Conservation (phyloP, 1,140 invertebrate genomes). For the Trachymyrmex cornetzi region DNA sequence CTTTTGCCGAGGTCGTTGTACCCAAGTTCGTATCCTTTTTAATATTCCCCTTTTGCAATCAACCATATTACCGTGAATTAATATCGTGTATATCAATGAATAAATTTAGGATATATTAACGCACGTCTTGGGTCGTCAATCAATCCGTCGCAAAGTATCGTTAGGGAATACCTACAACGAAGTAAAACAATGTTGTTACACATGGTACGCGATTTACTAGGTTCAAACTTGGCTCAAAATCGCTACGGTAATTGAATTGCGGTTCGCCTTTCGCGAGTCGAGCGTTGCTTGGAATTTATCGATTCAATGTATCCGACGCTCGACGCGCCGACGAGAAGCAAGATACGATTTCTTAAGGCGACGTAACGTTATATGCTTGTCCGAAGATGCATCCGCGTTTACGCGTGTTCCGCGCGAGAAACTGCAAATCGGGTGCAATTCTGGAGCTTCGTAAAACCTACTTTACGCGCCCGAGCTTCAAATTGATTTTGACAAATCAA, state of each 20-base stretch:
- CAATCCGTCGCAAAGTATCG: neutral
- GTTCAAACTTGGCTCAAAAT: conserved; percentile 17
- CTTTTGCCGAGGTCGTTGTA: conserved; percentile 25
- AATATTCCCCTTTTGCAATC: neutral
- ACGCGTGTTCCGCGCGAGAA: conserved; percentile 32
- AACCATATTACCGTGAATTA: conserved; percentile 4
- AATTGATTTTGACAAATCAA: conserved; percentile 71
- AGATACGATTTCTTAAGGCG: conserved; percentile 39
- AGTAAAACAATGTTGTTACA: neutral
- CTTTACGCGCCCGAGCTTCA: neutral
- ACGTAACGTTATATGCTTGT: conserved; percentile 41
- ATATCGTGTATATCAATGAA: conserved; percentile 12
- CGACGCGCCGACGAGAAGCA: neutral
- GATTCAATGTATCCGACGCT: conserved; percentile 22
- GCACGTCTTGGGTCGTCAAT: conserved; percentile 5
- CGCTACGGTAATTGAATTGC: conserved; percentile 30
- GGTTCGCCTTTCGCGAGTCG: conserved; percentile 23
- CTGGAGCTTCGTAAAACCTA: conserved; percentile 40
- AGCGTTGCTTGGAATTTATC: conserved; percentile 46
- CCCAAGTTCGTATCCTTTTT: neutral
- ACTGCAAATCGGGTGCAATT: conserved; percentile 56
- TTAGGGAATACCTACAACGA: neutral
- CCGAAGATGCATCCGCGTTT: conserved; percentile 38
- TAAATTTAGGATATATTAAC: neutral
- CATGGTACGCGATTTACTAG: neutral